Percentiles rank a stretch among this genome's conserved stretches.
These are phyloP conservation scores for Argyrosomus regius DNA, from an alignment of 2,797 vertebrate genomes.

Conservation along the genomic window DNA sequence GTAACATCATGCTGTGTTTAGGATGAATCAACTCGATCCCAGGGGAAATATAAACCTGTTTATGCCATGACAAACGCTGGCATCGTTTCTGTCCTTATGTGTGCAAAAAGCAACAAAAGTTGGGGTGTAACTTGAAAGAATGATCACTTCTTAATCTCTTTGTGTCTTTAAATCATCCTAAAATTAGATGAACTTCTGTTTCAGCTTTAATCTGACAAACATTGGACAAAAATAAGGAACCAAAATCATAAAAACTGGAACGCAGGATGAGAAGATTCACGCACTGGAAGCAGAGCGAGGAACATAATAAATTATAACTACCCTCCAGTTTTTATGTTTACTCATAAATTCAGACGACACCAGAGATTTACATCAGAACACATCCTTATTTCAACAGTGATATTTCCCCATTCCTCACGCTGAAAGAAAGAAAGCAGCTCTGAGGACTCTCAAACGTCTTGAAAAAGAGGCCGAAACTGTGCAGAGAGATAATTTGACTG, in stretches of 20 bases:
- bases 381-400: constrained; percentile 45
- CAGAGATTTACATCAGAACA: constrained; percentile 59
- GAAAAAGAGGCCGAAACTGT: constrained; percentile 24
- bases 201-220: constrained; percentile 12
- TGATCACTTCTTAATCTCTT: neutral
- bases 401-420: neutral
- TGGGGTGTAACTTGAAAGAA: neutral
- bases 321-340: constrained; percentile 56
- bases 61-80: constrained; percentile 7
- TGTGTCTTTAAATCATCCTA: neutral
- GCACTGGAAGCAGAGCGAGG: constrained; percentile 32
- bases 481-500: constrained; percentile 38
- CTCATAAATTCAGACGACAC: constrained; percentile 54
- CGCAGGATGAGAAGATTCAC: neutral
- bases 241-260: constrained; percentile 10
- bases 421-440: constrained; percentile 42
- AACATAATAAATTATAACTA: constrained; percentile 60
- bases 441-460: constrained; percentile 21
- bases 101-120: neutral
- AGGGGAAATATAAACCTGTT: constrained; percentile 44
- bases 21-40: constrained; percentile 25
- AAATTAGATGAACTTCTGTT: neutral
- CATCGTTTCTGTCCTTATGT: neutral
- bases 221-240: constrained; percentile 9
- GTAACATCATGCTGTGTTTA: constrained; percentile 4